These are phyloP conservation scores for Andrena marginata DNA, from an alignment of 2,888 invertebrate species.

Conservation along the genomic window DNA sequence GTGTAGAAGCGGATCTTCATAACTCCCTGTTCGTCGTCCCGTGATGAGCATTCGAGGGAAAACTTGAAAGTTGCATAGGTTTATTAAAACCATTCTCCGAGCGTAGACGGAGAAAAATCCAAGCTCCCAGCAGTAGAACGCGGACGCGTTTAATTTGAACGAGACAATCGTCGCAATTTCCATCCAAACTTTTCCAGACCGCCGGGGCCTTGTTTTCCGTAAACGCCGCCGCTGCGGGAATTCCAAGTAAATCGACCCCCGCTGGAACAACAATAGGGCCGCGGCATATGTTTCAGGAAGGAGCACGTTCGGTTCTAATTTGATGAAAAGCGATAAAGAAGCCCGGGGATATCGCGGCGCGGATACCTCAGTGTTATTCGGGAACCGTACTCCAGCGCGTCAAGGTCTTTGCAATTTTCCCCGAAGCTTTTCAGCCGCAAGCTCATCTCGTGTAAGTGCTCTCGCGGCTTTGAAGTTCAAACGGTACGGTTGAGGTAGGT, in stretches of 20 bases:
- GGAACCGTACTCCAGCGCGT: slow-evolving; percentile 32
- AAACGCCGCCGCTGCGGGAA: not conserved
- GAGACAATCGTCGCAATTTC: slow-evolving; percentile 17
- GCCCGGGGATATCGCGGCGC: not conserved
- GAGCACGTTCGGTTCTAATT: slow-evolving; percentile 52
- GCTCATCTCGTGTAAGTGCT: slow-evolving; percentile 69
- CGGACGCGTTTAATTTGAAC: slow-evolving; percentile 37
- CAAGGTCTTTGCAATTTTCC: slow-evolving; percentile 61
- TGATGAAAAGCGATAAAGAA: slow-evolving; percentile 51
- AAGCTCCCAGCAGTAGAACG: not conserved
- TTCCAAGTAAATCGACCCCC: slow-evolving; percentile 22
- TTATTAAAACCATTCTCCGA: slow-evolving; percentile 29
- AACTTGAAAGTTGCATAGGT: not conserved
- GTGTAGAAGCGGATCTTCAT: not conserved
- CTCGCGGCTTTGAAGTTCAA: slow-evolving; percentile 48
- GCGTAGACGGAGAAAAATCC: not conserved
- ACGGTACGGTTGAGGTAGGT: slow-evolving; percentile 28
- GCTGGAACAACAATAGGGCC: not conserved
- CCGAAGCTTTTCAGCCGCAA: slow-evolving; percentile 59
- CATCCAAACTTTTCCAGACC: slow-evolving; percentile 3
- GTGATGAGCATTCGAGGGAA: not conserved
- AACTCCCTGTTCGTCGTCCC: not conserved
- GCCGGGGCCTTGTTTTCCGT: not conserved
- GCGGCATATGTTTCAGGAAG: slow-evolving; percentile 27
- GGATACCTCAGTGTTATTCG: slow-evolving; percentile 41